Evolutionary conservation across 2,797 vertebrate genomes (phyloP).

Genomic region (Chrosomus eos): DNA sequence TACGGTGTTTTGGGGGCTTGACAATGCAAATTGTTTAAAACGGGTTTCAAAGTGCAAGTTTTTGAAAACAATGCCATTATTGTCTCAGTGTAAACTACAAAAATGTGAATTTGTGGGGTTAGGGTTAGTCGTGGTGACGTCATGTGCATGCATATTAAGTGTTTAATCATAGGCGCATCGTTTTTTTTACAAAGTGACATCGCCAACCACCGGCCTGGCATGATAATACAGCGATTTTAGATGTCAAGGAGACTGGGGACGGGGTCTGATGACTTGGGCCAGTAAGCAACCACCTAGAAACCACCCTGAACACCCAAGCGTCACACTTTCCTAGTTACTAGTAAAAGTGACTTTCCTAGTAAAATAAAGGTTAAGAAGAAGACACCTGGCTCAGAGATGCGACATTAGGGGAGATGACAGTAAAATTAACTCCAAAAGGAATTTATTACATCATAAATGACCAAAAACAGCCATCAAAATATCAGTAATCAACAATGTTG

Average conservation of each 20-base stretch:
- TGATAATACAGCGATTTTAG: background rate
- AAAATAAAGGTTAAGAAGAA: too few relatives aligned
- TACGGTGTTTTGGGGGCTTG: background rate
- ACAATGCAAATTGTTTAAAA: background rate
- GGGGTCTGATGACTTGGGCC: background rate
- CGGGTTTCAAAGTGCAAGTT: background rate
- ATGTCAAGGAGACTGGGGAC: background rate
- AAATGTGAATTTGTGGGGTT: background rate
- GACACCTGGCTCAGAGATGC: background rate
- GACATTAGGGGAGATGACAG: background rate
- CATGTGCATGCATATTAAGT: background rate
- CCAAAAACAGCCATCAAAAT: background rate
- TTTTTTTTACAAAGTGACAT: background rate
- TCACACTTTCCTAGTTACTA: too few relatives aligned
- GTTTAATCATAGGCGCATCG: background rate
- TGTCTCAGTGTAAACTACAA: background rate
- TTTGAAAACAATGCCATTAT: too few relatives aligned
- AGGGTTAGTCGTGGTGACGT: too few relatives aligned
- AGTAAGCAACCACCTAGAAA: background rate
- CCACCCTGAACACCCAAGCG: background rate
- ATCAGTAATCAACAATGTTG: background rate
- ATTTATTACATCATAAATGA: background rate
- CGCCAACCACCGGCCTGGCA: background rate
- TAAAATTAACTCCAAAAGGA: background rate
- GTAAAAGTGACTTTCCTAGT: too few relatives aligned